These are phyloP conservation scores for Poeciliopsis turneri DNA, from an alignment of 2,797 vertebrate species.

Conservation along the genomic window DNA sequence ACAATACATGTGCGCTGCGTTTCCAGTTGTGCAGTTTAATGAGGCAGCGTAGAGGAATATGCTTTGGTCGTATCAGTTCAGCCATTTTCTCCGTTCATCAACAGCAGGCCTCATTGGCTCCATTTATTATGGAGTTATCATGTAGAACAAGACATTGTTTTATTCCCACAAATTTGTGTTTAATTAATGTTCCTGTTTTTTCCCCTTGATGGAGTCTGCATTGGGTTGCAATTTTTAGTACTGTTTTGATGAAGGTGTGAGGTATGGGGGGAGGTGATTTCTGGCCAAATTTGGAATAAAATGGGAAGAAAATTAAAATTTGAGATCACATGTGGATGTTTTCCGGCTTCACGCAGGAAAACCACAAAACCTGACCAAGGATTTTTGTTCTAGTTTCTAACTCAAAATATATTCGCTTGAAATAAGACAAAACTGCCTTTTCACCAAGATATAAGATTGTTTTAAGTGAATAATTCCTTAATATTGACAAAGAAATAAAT, in stretches of 20 bases:
- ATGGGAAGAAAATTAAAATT: not conserved
- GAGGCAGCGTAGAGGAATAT: conserved; percentile 43
- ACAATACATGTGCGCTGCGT: conserved; percentile 28
- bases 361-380: too few species aligned
- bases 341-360: not conserved
- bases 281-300: not conserved
- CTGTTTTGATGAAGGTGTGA: not conserved
- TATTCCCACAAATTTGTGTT: not conserved
- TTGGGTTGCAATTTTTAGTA: not conserved
- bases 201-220: not conserved
- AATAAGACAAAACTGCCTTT: too few species aligned
- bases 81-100: conserved; percentile 44
- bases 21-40: conserved; percentile 47
- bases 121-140: conserved; percentile 63
- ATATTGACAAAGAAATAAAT: too few species aligned
- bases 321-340: not conserved
- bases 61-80: conserved; percentile 40
- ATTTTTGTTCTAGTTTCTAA: too few species aligned
- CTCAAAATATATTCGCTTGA: too few species aligned
- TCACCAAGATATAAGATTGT: too few species aligned
- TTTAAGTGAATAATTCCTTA: too few species aligned
- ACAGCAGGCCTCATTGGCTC: conserved; percentile 48
- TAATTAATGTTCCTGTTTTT: conserved; percentile 46
- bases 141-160: conserved; percentile 27
- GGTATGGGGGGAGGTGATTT: not conserved